phyloP scores from a whole-genome alignment of 2,113 vertebrate species.

The Tinamus guttatus region DNA sequence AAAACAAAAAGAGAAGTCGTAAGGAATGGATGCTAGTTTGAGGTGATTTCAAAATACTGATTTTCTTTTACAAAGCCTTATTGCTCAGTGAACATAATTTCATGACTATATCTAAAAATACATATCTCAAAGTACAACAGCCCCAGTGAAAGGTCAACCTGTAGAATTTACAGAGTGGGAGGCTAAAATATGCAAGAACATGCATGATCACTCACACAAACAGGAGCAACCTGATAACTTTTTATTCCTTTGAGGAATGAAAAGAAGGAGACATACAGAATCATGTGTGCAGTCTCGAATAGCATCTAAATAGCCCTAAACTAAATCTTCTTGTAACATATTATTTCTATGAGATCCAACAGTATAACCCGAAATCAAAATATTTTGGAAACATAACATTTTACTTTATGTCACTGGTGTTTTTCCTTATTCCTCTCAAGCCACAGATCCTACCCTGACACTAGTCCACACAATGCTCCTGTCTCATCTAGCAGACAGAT shows the following conservation, averaged over 20 bases:
- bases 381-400: background rate
- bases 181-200: background rate
- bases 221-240: background rate
- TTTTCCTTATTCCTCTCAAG: background rate
- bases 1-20: background rate
- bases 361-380: background rate
- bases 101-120: background rate
- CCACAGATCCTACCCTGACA: background rate
- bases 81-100: background rate
- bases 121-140: background rate
- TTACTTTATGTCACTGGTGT: background rate
- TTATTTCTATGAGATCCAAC: background rate
- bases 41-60: background rate
- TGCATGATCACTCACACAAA: background rate
- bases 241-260: background rate
- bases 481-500: background rate
- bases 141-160: background rate
- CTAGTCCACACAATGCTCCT: background rate
- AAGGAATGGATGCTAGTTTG: background rate
- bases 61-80: background rate
- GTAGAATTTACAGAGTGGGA: background rate
- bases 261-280: background rate
- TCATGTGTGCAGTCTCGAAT: background rate
- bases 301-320: background rate
- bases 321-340: background rate